Base-by-base conservation (phyloP, 1,140 invertebrate species). In the Gerris buenoi region DNA sequence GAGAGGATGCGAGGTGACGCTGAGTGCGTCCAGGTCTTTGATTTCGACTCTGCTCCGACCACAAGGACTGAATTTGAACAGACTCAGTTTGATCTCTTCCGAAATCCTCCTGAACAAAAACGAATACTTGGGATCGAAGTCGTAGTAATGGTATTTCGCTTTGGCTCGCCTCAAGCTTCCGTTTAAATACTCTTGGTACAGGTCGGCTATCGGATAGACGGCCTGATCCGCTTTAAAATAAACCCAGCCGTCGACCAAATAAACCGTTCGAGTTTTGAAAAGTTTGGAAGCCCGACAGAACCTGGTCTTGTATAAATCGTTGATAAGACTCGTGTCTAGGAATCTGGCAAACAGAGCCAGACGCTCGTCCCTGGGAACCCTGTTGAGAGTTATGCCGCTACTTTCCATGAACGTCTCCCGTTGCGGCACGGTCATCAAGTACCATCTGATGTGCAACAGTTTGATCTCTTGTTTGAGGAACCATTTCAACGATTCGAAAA, bases 1-100 rank as follows among this genome's bases (percentile, higher is more conserved):
- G 1, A 93, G 79, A 5, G 97, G 96, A 79, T 91, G 98, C n/a
- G 91, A 91, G 70, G 86, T 85, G 3, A 13, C 22, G 23, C 58
- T 60, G 18, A 46, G 18, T 10, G 5, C 5, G 5, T 46, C 33
- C 18, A 46, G 18, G 18, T 46, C 33, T 10, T 18, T 46, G 5
- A 46, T 46, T 46, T 46, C 18, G 18, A 46, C 18, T 10, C 5
- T 46, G 18, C 33, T 18, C 18, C 33, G 5, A 46, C 18, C 33
- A 10, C 18, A 5, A 10, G 33, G 33, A 46, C 18, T 46, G 33
- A 46, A 46, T 46, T 46, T 46, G 18, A 46, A 46, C 33, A 46
- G 18, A 46, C 33, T 46, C 18, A 46, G 18, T 46, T 18, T 46
- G 33, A 46, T 46, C 18, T 46, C 33, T 46, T 46, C 33, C 5